These are phyloP conservation scores for Bradypus variegatus DNA, from an alignment of 2,797 vertebrate species.

Conservation along the genomic window DNA sequence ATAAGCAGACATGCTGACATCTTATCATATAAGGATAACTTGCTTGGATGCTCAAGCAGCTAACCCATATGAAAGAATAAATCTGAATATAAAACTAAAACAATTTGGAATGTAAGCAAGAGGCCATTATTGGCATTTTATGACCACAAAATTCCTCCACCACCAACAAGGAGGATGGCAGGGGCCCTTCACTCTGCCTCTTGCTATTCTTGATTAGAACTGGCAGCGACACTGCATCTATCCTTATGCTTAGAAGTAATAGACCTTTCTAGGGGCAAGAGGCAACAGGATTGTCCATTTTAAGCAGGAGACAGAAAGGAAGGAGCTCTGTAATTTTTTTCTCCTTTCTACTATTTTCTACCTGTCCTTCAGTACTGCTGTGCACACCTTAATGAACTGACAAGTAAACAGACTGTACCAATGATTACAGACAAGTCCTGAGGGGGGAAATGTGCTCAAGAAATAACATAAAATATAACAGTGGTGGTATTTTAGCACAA, in stretches of 20 bases:
- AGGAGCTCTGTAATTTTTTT: not conserved
- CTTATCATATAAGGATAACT: constrained; percentile 28
- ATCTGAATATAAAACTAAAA: constrained; percentile 37
- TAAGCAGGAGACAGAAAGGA: constrained; percentile 36
- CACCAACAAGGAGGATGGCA: constrained; percentile 12
- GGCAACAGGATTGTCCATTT: not conserved
- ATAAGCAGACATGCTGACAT: constrained; percentile 40
- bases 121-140: constrained; percentile 2
- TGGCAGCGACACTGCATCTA: not conserved
- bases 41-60: not conserved
- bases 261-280: constrained; percentile 10
- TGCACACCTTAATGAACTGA: constrained; percentile 34
- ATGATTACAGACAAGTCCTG: constrained; percentile 50
- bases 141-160: not conserved
- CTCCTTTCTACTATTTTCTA: constrained; percentile 7
- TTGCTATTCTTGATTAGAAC: not conserved
- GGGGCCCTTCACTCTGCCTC: not conserved
- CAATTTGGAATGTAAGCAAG: constrained; percentile 38
- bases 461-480: constrained; percentile 46
- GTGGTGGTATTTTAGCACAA: constrained; percentile 58
- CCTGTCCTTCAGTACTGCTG: not conserved
- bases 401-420: constrained; percentile 46
- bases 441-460: constrained; percentile 50
- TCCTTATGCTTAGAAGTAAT: not conserved
- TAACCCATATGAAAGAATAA: constrained; percentile 41